phyloP scores from a whole-genome alignment of 92 coral and sea anemone genomes.

The Epizoanthus fatuus region DNA sequence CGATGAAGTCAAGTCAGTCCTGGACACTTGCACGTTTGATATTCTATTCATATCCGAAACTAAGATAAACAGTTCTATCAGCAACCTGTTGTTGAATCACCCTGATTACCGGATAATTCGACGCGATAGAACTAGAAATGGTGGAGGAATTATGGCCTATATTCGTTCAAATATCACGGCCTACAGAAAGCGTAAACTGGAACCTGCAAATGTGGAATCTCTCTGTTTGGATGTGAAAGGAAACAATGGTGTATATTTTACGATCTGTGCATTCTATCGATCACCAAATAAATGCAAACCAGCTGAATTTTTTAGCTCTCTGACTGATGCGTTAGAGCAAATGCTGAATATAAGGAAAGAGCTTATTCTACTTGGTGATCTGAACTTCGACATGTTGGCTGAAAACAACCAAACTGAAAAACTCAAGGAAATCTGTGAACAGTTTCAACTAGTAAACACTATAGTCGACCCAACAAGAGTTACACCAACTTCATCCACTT shows the following conservation, averaged over 20 bases:
- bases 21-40: conserved; percentile 55
- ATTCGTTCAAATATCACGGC: conserved; percentile 22
- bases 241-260: conserved; percentile 41
- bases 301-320: conserved; percentile 44
- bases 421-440: conserved; percentile 52
- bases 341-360: conserved; percentile 54
- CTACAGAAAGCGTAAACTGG: conserved; percentile 52
- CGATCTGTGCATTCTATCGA: conserved; percentile 61
- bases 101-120: conserved; percentile 58
- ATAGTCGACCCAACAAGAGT: conserved; percentile 44
- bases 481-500: conserved; percentile 34
- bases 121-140: conserved; percentile 57
- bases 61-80: conserved; percentile 42
- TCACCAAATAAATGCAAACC: conserved; percentile 53
- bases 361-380: conserved; percentile 55
- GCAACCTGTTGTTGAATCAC: conserved; percentile 34
- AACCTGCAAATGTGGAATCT: conserved; percentile 57
- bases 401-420: conserved; percentile 31
- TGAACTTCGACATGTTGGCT: conserved; percentile 48
- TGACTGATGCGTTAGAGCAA: conserved; percentile 34
- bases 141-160: conserved; percentile 63
- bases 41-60: conserved; percentile 66
- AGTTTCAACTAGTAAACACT: conserved; percentile 24
- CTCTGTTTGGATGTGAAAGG: conserved; percentile 65
- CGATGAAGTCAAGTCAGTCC: conserved; percentile 60